These are phyloP conservation scores for Acronicta aceris DNA, from an alignment of 2,888 invertebrate species.

Conservation along the genomic window DNA sequence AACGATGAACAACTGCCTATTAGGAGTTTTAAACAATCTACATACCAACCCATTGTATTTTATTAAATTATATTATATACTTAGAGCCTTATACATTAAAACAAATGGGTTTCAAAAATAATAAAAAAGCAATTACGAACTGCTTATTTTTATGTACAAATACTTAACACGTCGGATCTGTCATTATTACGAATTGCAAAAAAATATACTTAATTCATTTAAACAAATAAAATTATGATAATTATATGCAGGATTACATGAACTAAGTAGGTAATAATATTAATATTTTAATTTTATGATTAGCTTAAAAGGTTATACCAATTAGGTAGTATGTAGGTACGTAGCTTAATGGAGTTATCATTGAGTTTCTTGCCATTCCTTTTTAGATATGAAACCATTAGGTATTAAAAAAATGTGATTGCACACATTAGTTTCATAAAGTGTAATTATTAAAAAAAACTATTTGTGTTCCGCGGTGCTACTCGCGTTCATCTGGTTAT, in stretches of 20 bases:
- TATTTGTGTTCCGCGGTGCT: no score
- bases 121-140: slow-evolving; percentile 32
- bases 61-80: slow-evolving; percentile 6
- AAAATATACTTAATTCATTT: slow-evolving; percentile 1
- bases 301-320: background rate
- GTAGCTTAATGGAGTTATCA: background rate
- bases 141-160: slow-evolving; percentile 40
- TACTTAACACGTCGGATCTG: slow-evolving; percentile 32
- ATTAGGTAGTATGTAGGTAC: background rate
- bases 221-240: slow-evolving; percentile 2
- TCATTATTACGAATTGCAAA: slow-evolving; percentile 20
- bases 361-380: background rate
- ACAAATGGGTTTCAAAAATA: slow-evolving; percentile 32
- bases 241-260: slow-evolving; percentile 2
- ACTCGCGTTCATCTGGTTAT: no score
- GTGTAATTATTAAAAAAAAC: no score
- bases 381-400: background rate
- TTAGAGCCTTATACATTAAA: slow-evolving; percentile 26
- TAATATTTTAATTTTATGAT: background rate
- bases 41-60: background rate
- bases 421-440: background rate
- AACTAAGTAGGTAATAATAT: background rate
- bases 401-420: background rate
- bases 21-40: background rate
- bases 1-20: no score